Base-by-base conservation (phyloP, 2,888 invertebrate species). In the Xanthostigma xanthostigma region DNA sequence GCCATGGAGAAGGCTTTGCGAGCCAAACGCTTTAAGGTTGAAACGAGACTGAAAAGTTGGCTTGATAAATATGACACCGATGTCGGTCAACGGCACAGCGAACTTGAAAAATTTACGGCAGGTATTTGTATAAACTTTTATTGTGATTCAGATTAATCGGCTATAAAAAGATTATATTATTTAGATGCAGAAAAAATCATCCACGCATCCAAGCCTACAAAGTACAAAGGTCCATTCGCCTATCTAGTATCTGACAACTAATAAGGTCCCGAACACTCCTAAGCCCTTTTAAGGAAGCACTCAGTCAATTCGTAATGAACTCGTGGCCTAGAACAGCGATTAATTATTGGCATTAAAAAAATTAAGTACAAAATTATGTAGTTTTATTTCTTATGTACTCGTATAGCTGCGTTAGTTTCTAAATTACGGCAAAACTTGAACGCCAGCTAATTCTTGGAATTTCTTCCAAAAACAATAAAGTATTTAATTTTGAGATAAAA, bases 51-150 rank as follows among this genome's bases (percentile, higher is more conserved):
- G 47, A 54, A 71, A 2, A 73, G 71, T 37, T 76, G 77, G 75
- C 60, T 79, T 8, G 67, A 71, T 49, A 77, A 76, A 55, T 79
- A 76, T 53, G 79, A 79, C 53, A 50, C 63, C 8, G 78, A 78
- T 58, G 74, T 79, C 65, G 70, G 69, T 0, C 75, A 75, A 44
- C 73, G 75, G 53, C 76, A 78, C 49, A 53, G 63, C 0, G 72
- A 76, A 51, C 62, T 72, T 2, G 78, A 78, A 44, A 69, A 71
- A 37, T 64, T 71, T 42, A 65, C 67, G 1, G 61, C 66, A 49
- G 57, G 59, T 62, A 27, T 27, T 27, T 27, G 27, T 27, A n/a
- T n/a, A n/a, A 27, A 6, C 27, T 27, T 27, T 27, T 27, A 27
- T 27, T 27, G 6, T 6, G 27, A 6, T 27, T 27, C 27, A 27